Base-by-base conservation (phyloP, 2,888 invertebrate genomes). In the Troglohyphantes excavatus region DNA sequence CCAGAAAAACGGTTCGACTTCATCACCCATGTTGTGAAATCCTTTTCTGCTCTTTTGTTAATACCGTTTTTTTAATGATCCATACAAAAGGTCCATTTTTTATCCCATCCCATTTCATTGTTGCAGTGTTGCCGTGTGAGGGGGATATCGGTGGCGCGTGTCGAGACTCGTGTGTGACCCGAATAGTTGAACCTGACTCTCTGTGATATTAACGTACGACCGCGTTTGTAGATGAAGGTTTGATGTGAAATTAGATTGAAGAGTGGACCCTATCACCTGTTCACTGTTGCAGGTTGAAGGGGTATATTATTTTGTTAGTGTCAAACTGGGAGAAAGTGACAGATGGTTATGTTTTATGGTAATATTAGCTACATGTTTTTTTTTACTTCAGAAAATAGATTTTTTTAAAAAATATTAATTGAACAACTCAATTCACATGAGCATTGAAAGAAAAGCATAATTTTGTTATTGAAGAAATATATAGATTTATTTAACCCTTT, bases 161-260 rank as follows among this genome's bases (percentile, higher is more conserved):
- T 29, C 72, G 39, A 61, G 46, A 29, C 73, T 27, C 83, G 19
- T 19, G 63, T 27, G 17, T 63, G 83, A 75, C 73, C 83, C 19
- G 43, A 65, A 83, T 83, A 23, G 19, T 53, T 53, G 53, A 53
- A 53, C 3, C 53, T 17, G 53, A n/a, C 53, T n/a, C 53, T 53
- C 5, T 53, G 53, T n/a, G 53, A 53, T 53, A 53, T 53, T 53
- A 53, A 53, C n/a, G 53, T 17, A 53, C 53, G 53, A 53, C 53
- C n/a, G 17, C 17, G 6, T 53, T n/a, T 53, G n/a, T 53, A 5
- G 17, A n/a, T 53, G 53, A 53, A 17, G 2, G 13, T 53, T 53
- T 53, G 53, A 53, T 53, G 17, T 13, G 53, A 53, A 21, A 23
- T 29, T 21, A 29, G 29, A 33, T 39, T 29, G 11, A 2, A 17